Conservation (phyloP, 2,113 vertebrate genomes). For the Mobula hypostoma region DNA sequence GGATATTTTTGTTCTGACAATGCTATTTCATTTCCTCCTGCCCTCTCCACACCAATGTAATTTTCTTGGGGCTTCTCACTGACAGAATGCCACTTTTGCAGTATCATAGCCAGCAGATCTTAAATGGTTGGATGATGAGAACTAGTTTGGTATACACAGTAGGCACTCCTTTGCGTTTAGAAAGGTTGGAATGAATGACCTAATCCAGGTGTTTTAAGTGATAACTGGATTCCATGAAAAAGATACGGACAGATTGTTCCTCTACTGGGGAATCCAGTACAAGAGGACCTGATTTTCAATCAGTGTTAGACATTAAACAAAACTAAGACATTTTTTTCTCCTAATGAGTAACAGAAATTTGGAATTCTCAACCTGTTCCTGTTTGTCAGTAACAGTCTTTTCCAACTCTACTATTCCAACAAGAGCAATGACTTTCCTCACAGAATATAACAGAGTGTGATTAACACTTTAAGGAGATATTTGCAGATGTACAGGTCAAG, state of each 20-base stretch:
- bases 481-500: not conserved
- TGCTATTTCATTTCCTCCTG: not conserved
- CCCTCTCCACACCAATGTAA: not conserved
- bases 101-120: not conserved
- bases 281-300: not conserved
- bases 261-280: not conserved
- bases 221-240: not conserved
- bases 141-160: not conserved
- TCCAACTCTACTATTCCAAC: no score
- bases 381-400: not conserved
- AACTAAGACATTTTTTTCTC: not conserved
- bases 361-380: not conserved
- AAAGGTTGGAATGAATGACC: not conserved
- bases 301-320: not conserved
- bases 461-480: not conserved
- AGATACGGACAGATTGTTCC: not conserved
- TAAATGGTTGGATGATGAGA: not conserved
- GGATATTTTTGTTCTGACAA: not conserved
- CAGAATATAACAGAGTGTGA: not conserved
- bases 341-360: not conserved
- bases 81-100: not conserved
- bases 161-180: not conserved
- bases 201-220: not conserved
- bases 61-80: not conserved
- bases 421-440: not conserved